phyloP scores from a whole-genome alignment of 2,113 vertebrate species.

The Spizaetus ornatus region DNA sequence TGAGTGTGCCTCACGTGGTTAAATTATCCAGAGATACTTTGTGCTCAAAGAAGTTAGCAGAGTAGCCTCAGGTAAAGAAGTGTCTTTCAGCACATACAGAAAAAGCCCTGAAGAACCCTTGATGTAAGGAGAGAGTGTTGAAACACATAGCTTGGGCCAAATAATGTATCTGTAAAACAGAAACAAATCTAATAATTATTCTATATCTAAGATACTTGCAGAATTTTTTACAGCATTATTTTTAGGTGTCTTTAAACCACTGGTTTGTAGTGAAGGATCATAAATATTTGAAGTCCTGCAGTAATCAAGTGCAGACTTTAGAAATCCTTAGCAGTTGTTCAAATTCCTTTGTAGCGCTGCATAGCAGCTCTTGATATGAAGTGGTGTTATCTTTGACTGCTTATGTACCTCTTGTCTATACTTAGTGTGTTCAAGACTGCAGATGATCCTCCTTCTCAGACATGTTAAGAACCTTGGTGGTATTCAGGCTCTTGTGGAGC shows the following conservation, averaged over 20 bases:
- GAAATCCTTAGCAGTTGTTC: constrained; percentile 26
- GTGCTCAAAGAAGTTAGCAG: constrained; percentile 25
- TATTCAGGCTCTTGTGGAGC: background rate
- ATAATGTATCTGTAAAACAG: constrained; percentile 5
- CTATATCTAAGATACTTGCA: background rate
- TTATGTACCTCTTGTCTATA: constrained; percentile 46
- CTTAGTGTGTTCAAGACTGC: constrained; percentile 27
- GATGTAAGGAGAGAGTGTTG: constrained; percentile 50
- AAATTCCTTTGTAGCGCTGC: constrained; percentile 50
- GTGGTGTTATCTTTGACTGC: constrained; percentile 53
- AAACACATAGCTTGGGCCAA: constrained; percentile 10
- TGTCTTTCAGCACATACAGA: constrained; percentile 46
- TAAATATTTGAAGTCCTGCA: constrained; percentile 44
- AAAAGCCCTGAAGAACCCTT: constrained; percentile 38
- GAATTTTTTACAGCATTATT: background rate
- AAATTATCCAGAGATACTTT: constrained; percentile 45
- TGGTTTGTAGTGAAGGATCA: background rate
- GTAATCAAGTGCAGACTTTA: constrained; percentile 45
- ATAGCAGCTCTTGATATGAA: constrained; percentile 43
- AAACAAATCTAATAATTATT: constrained; percentile 28
- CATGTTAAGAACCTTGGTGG: background rate
- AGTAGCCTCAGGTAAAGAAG: constrained; percentile 59
- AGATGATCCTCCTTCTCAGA: constrained; percentile 38
- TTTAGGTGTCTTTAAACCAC: background rate
- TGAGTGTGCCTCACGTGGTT: constrained; percentile 23